A percentile compares a stretch with the other conserved stretches of the same genome.
Evolutionary conservation across 2,888 invertebrate genomes (phyloP).

Genomic region (Polymixis lichenea): DNA sequence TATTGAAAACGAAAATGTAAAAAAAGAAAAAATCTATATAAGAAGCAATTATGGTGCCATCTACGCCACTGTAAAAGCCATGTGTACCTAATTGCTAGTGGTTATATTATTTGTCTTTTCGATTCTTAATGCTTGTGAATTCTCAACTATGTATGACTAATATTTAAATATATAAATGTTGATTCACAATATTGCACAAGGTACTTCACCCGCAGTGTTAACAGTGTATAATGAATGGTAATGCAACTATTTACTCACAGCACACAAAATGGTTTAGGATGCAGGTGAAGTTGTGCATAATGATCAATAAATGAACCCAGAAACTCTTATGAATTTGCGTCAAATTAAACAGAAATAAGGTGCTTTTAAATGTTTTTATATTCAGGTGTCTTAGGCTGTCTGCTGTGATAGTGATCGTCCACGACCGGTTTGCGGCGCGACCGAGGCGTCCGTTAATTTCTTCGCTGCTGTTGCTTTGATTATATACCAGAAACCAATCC

Average conservation of each 20-base stretch:
- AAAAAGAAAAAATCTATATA: slow-evolving; percentile 28
- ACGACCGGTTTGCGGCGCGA: background rate
- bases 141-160: slow-evolving; percentile 34
- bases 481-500: background rate
- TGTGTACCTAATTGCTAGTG: slow-evolving; percentile 45
- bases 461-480: background rate
- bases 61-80: slow-evolving; percentile 31
- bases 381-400: background rate
- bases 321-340: slow-evolving; percentile 23
- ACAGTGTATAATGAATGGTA: slow-evolving; percentile 24
- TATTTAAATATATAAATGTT: slow-evolving; percentile 28
- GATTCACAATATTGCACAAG: slow-evolving; percentile 39
- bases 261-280: slow-evolving; percentile 20
- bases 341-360: slow-evolving; percentile 20
- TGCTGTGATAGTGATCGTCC: background rate
- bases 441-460: background rate
- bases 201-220: slow-evolving; percentile 44
- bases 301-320: slow-evolving; percentile 17
- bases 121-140: slow-evolving; percentile 38
- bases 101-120: slow-evolving; percentile 41
- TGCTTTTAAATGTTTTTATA: background rate
- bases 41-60: slow-evolving; percentile 61
- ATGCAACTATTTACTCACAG: slow-evolving; percentile 17
- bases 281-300: slow-evolving; percentile 37
- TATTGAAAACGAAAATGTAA: slow-evolving; percentile 28